Base-by-base conservation (phyloP, 2,888 invertebrate genomes). In the Eupithecia dodoneata region DNA sequence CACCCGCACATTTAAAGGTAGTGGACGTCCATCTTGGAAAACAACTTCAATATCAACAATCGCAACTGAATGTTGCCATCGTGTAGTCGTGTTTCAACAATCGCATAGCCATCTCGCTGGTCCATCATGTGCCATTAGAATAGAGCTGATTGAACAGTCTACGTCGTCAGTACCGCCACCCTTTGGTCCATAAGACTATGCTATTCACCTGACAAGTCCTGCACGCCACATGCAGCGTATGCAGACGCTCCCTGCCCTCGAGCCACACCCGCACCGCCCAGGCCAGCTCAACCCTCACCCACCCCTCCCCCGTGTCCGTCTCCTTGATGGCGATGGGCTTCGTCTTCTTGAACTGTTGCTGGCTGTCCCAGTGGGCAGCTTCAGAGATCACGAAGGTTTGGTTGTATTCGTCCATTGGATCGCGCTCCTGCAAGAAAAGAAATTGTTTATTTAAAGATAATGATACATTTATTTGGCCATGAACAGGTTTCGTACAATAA, bases 321-420 rank as follows among this genome's bases (percentile, higher is more conserved):
- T 97, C 97, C 87, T 97, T 96, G 83, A 97, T 97, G 42, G 97
- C 97, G 79, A 98, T 97, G 1, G 97, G 97, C 83, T 97, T 97
- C n/a, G 97, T 97, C 91, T 97, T 97, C 86, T 97, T 97, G 86
- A 97, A 96, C 91, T 97, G 97, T 86, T 96, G 96, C 83, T 94
- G 93, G 83, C 95, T 95, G 90, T 96, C 96, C 97, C 97, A 97
- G 86, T 97, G 97, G 10, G 97, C 97, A 15, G 97, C 96, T 88
- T 98, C 98, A 0, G 97, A 97, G 71, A 98, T 96, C 44, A 97
- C 96, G 86, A 97, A 97, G 0, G 97, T 97, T 86, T 97, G 97
- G 86, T 97, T 97, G 88, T 96, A 96, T 52, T 95, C 94, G 85
- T 97, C 97, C 76, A 96, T 88, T 2, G 95, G 95, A 83, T 97